Percentiles rank a stretch among this genome's conserved stretches.
Evolutionary conservation across 2,113 vertebrate genomes (phyloP).

Genomic region (Suricata suricatta): DNA sequence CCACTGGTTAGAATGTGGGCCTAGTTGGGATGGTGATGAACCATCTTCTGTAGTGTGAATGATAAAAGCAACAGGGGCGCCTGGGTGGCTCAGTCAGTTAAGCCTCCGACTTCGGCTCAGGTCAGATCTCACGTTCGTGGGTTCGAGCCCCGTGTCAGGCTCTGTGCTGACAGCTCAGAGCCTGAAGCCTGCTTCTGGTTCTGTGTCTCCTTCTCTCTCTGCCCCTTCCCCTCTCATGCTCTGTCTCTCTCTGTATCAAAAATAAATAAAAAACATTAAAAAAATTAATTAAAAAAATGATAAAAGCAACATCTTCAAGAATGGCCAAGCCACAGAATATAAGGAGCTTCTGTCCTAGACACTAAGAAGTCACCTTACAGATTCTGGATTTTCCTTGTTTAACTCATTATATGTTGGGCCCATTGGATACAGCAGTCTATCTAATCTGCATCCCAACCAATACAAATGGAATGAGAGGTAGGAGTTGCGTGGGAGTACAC

Average conservation of each 20-base stretch:
- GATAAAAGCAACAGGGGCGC: not conserved
- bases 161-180: too few species aligned
- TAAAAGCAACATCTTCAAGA: not conserved
- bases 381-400: not conserved
- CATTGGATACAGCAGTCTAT: not conserved
- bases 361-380: not conserved
- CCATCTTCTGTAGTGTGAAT: not conserved
- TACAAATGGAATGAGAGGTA: not conserved
- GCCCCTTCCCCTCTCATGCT: too few species aligned
- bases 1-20: not conserved
- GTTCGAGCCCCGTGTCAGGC: too few species aligned
- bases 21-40: not conserved
- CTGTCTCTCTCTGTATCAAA: too few species aligned
- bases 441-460: not conserved
- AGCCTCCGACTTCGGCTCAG: too few species aligned
- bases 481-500: not conserved
- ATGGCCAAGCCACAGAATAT: not conserved
- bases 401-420: not conserved
- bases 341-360: not conserved
- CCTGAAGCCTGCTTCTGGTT: too few species aligned
- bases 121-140: too few species aligned
- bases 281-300: too few species aligned
- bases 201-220: too few species aligned
- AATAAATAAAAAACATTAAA: too few species aligned
- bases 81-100: too few species aligned